Evolutionary conservation across 2,888 invertebrate species (phyloP), one percentile per base, ranked within the genome.

Genomic region (Cephus pygmeus): DNA sequence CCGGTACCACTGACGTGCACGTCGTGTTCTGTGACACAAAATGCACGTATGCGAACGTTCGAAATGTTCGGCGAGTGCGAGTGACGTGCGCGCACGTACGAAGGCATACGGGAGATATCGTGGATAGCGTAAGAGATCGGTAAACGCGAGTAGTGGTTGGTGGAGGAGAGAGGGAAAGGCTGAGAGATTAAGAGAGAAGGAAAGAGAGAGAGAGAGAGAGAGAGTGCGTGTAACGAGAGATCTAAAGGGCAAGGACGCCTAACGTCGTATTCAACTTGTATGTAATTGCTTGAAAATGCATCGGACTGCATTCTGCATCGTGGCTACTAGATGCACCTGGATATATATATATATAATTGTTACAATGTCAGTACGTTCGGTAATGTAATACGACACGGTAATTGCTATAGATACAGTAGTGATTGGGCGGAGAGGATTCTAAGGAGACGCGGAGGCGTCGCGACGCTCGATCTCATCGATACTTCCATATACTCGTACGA

Each of bases 241-340:
- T 85, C 78, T 83, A 85, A 85, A 83, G 83, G 84, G 83, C 84
- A 85, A 85, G 84, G 84, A 85, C 84, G 83, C 77, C 73, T 78
- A 79, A 74, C 76, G 56, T 34, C 75, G 35, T 33, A n/a, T 33
- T 71, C 71, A 9, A 71, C 31, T 71, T 31, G 15, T 15, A 56
- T 56, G 31, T 71, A 71, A 31, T 33, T 31, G 33, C 71, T 31
- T 33, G 71, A 71, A 31, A 33, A 71, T 33, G 71, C 33, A 33
- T 71, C 15, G 31, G 31, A 71, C 71, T 71, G 31, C 71, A 33
- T 33, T 71, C 71, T 33, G 71, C 71, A 33, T 71, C 31, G 11
- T 71, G 71, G 23, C 40, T 56, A 56, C 40, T 23, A 56, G 40
- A 23, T 56, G 40, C 40, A 56, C 40, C 23, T 35, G 34, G 36